These are phyloP conservation scores for Aquatica leii DNA, from an alignment of 2,888 invertebrate genomes.

Conservation along the genomic window DNA sequence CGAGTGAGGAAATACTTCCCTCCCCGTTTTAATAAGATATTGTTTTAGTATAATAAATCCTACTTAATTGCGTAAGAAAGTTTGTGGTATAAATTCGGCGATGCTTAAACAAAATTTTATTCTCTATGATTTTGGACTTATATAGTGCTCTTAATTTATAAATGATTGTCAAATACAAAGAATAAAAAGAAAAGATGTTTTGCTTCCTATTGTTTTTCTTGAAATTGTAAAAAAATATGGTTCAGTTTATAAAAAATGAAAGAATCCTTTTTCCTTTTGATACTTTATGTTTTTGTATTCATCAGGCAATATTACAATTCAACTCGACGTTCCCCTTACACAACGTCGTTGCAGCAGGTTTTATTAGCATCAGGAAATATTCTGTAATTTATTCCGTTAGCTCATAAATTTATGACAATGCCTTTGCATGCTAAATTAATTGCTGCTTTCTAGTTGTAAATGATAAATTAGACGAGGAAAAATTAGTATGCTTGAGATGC, in stretches of 20 bases:
- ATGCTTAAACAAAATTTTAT: not conserved
- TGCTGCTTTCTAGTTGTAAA: conserved; percentile 34
- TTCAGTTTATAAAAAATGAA: no score
- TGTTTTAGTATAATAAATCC: conserved; percentile 24
- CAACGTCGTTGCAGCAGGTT: conserved; percentile 17
- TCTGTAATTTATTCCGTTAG: conserved; percentile 28
- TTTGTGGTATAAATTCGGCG: conserved; percentile 18
- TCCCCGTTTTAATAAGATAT: conserved; percentile 18
- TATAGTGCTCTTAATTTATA: conserved; percentile 8
- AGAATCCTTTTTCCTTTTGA: not conserved
- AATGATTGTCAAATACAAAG: no score
- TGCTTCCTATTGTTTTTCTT: no score
- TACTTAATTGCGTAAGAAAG: conserved; percentile 19
- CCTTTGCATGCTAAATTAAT: conserved; percentile 37
- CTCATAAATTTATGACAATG: conserved; percentile 34
- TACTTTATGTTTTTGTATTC: not conserved
- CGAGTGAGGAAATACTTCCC: not conserved
- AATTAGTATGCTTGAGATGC: conserved; percentile 30
- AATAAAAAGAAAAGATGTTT: no score
- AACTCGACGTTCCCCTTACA: not conserved
- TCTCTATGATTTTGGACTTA: conserved; percentile 14
- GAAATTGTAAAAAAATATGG: no score
- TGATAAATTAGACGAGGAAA: conserved; percentile 34
- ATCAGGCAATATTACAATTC: conserved; percentile 14
- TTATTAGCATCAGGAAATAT: conserved; percentile 33